phyloP scores from a whole-genome alignment of 2,113 vertebrate species.

The Psittacula cyanocephala region DNA sequence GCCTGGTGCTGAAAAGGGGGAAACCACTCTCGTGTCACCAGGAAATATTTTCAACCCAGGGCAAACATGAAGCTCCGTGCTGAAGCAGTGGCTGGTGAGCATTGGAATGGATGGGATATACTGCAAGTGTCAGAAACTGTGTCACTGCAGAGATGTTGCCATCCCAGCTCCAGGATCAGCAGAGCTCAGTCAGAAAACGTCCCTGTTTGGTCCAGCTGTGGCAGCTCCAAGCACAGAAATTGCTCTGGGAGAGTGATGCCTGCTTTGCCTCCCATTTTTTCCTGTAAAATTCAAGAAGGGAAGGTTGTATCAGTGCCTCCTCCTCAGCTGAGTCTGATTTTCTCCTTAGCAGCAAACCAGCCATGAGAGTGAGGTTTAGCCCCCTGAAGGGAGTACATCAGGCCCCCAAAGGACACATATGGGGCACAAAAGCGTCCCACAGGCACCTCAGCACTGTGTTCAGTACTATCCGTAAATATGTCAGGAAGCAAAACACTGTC shows the following conservation, averaged over 20 bases:
- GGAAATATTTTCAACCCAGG: not conserved
- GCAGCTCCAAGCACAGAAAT: not conserved
- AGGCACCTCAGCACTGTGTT: not conserved
- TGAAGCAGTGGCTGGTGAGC: not conserved
- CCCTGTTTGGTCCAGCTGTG: not conserved
- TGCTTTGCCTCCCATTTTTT: not conserved
- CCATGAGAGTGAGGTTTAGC: not conserved
- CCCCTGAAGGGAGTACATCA: not conserved
- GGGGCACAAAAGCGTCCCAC: fast-evolving
- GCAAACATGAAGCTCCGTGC: not conserved
- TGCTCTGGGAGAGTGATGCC: not conserved
- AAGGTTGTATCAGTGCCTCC: not conserved
- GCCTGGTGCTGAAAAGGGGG: not conserved
- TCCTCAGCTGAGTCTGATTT: not conserved
- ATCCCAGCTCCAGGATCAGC: not conserved
- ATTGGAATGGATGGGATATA: not conserved
- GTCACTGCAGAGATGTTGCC: not conserved
- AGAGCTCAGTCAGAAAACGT: not conserved
- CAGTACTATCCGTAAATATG: not conserved
- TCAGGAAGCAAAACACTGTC: not conserved
- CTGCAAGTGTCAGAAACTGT: not conserved
- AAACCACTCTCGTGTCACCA: not conserved
- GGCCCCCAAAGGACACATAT: not conserved
- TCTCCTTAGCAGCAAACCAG: not conserved
- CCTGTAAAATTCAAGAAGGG: not conserved